Evolutionary conservation across 2,113 vertebrate species (phyloP).

Genomic region (Alexandromys fortis): DNA sequence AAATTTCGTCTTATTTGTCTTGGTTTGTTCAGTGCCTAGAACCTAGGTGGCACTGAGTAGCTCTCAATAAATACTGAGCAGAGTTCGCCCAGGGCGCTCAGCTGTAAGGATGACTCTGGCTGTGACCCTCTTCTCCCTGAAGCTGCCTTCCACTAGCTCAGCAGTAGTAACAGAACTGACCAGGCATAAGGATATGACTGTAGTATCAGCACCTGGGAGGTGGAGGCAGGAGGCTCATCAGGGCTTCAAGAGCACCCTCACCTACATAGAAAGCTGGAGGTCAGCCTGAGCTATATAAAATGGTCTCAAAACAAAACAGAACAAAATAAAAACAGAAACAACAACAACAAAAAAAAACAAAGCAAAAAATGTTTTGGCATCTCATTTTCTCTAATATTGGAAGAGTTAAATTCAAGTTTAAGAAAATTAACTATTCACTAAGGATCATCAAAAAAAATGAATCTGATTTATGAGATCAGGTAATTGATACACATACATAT

Average conservation of each 20-base stretch:
- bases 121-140: neutral
- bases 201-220: too few relatives aligned
- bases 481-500: too few relatives aligned
- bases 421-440: too few relatives aligned
- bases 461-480: too few relatives aligned
- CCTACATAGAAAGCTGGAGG: neutral
- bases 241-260: neutral
- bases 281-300: neutral
- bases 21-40: neutral
- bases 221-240: neutral
- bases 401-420: neutral
- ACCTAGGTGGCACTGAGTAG: neutral
- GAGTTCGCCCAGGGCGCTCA: neutral
- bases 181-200: neutral
- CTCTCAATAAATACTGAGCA: neutral
- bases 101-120: neutral
- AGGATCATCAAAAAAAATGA: too few relatives aligned
- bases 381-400: neutral
- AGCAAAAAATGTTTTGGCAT: neutral
- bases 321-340: neutral
- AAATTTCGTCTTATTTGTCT: neutral
- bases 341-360: too few relatives aligned
- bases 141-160: neutral
- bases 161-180: neutral
- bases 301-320: neutral